A percentile compares a stretch with the other conserved stretches of the same genome.
Conservation (phyloP, 2,888 invertebrate genomes). For the Eupeodes luniger region DNA sequence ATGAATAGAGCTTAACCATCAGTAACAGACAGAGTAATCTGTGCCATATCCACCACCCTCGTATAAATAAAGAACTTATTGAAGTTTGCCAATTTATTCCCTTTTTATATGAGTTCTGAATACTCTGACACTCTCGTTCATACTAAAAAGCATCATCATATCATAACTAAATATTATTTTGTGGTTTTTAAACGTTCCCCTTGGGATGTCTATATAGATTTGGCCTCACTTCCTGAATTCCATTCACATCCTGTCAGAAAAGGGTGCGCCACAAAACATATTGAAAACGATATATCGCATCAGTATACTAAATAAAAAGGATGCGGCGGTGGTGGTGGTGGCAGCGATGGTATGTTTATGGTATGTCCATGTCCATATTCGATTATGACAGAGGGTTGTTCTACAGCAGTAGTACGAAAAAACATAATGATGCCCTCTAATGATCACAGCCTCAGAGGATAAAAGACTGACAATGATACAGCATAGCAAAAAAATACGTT, state of each 20-base stretch:
- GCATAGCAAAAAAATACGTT: constrained; percentile 37
- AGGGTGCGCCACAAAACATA: constrained; percentile 61
- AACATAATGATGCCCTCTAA: constrained; percentile 30
- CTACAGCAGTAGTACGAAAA: neutral
- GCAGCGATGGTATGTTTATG: constrained; percentile 64
- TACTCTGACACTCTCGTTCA: constrained; percentile 1
- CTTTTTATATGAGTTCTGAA: neutral
- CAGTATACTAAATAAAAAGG: constrained; percentile 48
- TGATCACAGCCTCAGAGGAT: constrained; percentile 45
- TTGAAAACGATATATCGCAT: constrained; percentile 40
- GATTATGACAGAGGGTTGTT: constrained; percentile 62
- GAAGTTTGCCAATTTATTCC: constrained; percentile 28
- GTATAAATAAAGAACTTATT: constrained; percentile 31
- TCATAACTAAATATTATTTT: constrained; percentile 66
- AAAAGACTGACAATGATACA: constrained; percentile 7
- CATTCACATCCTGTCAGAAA: constrained; percentile 44
- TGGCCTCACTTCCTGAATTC: constrained; percentile 48
- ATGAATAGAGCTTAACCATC: constrained; percentile 62
- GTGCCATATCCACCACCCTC: constrained; percentile 65
- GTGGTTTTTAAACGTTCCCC: constrained; percentile 70
- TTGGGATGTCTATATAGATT: constrained; percentile 35
- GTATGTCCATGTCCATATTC: constrained; percentile 63
- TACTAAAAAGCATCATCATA: constrained; percentile 62
- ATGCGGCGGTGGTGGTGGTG: constrained; percentile 63
- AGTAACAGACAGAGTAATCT: constrained; percentile 56